phyloP scores from a whole-genome alignment of 1,140 invertebrate genomes.

The Megathymus violae region DNA sequence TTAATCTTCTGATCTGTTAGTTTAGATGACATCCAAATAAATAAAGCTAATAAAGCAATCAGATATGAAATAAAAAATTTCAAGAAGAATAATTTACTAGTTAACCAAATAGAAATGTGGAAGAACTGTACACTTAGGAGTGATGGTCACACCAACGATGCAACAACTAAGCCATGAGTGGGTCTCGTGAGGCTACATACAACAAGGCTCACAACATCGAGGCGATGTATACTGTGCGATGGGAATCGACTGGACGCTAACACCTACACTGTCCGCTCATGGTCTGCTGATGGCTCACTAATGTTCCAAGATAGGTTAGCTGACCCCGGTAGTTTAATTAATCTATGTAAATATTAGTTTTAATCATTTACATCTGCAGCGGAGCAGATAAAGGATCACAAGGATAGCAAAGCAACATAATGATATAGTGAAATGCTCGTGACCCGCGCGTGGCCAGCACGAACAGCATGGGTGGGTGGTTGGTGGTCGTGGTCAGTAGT shows the following conservation, averaged over 20 bases:
- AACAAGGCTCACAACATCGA: constrained; percentile 72
- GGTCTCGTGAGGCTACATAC: constrained; percentile 73
- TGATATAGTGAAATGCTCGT: constrained; percentile 4
- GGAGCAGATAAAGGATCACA: constrained; percentile 13
- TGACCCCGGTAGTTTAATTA: constrained; percentile 1
- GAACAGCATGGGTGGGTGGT: background rate
- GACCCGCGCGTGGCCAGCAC: background rate
- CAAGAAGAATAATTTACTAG: constrained; percentile 67
- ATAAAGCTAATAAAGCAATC: constrained; percentile 75
- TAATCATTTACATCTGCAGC: constrained; percentile 23
- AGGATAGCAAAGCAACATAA: constrained; percentile 16
- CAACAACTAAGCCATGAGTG: constrained; percentile 78
- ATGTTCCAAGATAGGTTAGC: background rate
- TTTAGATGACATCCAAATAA: constrained; percentile 73
- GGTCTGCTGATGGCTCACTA: constrained; percentile 52
- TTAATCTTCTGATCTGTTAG: constrained; percentile 72
- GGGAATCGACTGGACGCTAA: constrained; percentile 60
- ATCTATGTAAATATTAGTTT: background rate
- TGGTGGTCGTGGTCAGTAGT: constrained; percentile 14
- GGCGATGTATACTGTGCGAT: constrained; percentile 71
- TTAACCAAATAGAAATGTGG: constrained; percentile 71
- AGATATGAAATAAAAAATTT: constrained; percentile 73
- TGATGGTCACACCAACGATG: constrained; percentile 77
- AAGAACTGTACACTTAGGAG: constrained; percentile 69
- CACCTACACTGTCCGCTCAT: constrained; percentile 62